Percentiles rank a stretch among this genome's conserved stretches.
Evolutionary conservation across 2,888 invertebrate genomes (phyloP).

Genomic region (Drosophila barbarae): DNA sequence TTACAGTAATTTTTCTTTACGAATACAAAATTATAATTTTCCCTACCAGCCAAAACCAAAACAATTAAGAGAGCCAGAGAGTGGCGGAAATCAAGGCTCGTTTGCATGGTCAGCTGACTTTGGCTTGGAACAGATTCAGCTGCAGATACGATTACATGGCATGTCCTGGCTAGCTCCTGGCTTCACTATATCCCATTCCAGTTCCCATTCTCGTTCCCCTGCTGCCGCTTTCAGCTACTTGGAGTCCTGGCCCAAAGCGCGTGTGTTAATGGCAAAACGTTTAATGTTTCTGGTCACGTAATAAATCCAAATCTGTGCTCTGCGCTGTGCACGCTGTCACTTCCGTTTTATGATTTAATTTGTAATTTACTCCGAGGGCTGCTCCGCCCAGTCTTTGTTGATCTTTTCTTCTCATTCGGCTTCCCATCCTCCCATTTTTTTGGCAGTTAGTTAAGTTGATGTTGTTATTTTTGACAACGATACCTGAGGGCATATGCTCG

Average conservation of each 20-base stretch:
- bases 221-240: conserved; percentile 5
- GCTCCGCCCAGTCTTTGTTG: conserved; percentile 12
- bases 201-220: background rate
- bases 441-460: conserved; percentile 67
- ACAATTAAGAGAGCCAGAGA: conserved; percentile 42
- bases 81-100: conserved; percentile 12
- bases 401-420: conserved; percentile 16
- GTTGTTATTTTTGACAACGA: conserved; percentile 67
- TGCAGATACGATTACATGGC: conserved; percentile 27
- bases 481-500: conserved; percentile 55
- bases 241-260: conserved; percentile 44
- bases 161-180: conserved; percentile 22
- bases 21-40: too few relatives aligned
- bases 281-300: conserved; percentile 74
- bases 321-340: conserved; percentile 73
- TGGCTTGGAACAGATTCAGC: conserved; percentile 8
- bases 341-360: conserved; percentile 74
- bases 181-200: background rate
- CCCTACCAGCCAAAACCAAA: too few relatives aligned
- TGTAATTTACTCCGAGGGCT: conserved; percentile 69
- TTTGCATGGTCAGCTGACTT: conserved; percentile 35
- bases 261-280: conserved; percentile 73
- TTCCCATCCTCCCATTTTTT: conserved; percentile 28
- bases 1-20: background rate
- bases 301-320: conserved; percentile 74